A percentile compares a stretch with the other conserved stretches of the same genome.
Conservation (phyloP, 2,888 invertebrate genomes). For the Harpalus rufipes region DNA sequence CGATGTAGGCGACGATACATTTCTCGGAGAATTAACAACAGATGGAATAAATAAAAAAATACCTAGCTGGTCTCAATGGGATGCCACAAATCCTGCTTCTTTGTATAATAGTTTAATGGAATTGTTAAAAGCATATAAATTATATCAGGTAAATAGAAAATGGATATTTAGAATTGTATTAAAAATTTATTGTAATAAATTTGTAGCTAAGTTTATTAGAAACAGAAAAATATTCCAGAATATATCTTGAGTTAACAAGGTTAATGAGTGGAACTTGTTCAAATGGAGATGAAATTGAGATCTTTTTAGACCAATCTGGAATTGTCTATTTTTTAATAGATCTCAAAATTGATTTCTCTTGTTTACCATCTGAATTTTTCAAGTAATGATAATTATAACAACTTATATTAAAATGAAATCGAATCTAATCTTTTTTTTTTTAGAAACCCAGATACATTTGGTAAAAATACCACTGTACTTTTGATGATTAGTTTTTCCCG, state of each 20-base stretch:
- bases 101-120: slow-evolving; percentile 82
- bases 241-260: slow-evolving; percentile 83
- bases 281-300: slow-evolving; percentile 82
- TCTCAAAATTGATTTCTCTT: slow-evolving; percentile 82
- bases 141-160: slow-evolving; percentile 80
- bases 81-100: slow-evolving; percentile 80
- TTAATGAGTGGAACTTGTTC: slow-evolving; percentile 80
- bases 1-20: slow-evolving; percentile 84
- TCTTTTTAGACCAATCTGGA: slow-evolving; percentile 80
- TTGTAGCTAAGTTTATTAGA: slow-evolving; percentile 71
- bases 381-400: slow-evolving; percentile 68
- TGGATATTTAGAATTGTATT: too few relatives aligned
- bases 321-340: slow-evolving; percentile 83
- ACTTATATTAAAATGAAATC: background rate
- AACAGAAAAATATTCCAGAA: slow-evolving; percentile 78
- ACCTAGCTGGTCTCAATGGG: slow-evolving; percentile 83
- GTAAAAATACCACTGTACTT: slow-evolving; percentile 68
- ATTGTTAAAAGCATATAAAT: slow-evolving; percentile 81
- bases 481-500: slow-evolving; percentile 72
- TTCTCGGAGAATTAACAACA: slow-evolving; percentile 81
- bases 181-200: background rate
- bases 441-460: slow-evolving; percentile 68
- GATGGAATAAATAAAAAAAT: slow-evolving; percentile 79
- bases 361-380: slow-evolving; percentile 79
- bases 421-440: slow-evolving; percentile 70